phyloP scores from a whole-genome alignment of 2,797 vertebrate species.

The Malurus splendens region DNA sequence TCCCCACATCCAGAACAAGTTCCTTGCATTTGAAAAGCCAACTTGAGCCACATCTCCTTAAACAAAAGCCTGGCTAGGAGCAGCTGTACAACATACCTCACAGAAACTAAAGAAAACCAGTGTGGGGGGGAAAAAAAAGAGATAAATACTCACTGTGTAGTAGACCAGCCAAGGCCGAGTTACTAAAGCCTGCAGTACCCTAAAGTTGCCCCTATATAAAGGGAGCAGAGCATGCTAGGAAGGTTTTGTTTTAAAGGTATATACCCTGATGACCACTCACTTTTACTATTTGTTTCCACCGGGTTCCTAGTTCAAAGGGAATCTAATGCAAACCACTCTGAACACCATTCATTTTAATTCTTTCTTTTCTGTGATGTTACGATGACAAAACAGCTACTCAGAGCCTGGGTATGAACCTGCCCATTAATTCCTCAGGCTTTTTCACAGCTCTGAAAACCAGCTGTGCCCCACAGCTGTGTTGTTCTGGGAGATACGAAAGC shows the following conservation, averaged over 20 bases:
- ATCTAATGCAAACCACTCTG: not conserved
- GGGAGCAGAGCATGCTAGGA: not conserved
- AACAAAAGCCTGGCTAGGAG: not conserved
- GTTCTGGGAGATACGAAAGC: not conserved
- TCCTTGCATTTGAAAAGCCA: not conserved
- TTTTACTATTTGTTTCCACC: not conserved
- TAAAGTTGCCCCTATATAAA: not conserved
- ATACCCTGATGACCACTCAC: not conserved
- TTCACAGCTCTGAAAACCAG: not conserved
- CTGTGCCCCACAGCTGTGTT: not conserved
- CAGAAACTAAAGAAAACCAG: not conserved
- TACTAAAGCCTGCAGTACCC: rapidly evolving
- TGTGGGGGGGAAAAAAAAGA: not conserved
- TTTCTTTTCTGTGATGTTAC: not conserved
- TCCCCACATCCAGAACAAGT: not conserved
- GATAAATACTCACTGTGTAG: rapidly evolving
- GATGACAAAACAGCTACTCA: not conserved
- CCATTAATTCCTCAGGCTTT: not conserved
- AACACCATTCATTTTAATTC: not conserved
- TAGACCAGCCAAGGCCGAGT: rapidly evolving
- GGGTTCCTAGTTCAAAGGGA: not conserved
- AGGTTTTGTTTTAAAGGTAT: not conserved
- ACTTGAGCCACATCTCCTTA: not conserved
- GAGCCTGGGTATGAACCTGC: not conserved
- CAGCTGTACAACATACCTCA: not conserved